Evolutionary conservation across 1,140 invertebrate species (phyloP).

Genomic region (Adoxophyes honmai): DNA sequence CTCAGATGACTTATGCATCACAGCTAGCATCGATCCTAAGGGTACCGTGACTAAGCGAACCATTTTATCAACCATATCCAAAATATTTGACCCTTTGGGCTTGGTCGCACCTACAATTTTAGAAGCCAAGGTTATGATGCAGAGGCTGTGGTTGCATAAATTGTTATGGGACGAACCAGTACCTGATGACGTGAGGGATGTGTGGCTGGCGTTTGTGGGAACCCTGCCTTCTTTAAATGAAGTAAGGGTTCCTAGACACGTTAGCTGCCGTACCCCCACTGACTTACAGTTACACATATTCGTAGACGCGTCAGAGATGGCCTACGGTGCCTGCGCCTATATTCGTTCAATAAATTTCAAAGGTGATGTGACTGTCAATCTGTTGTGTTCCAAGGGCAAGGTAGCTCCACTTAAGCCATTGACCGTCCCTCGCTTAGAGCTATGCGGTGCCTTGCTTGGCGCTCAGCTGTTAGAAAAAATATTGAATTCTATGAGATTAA

Average conservation of each 20-base stretch:
- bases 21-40: background rate
- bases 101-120: background rate
- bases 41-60: background rate
- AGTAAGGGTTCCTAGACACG: background rate
- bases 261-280: background rate
- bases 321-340: conserved; percentile 38
- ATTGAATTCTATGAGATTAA: background rate
- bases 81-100: conserved; percentile 12
- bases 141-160: background rate
- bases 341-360: conserved; percentile 12
- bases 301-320: background rate
- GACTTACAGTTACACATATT: no score
- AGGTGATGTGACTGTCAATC: background rate
- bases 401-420: background rate
- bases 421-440: background rate
- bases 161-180: background rate
- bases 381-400: background rate
- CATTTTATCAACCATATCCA: background rate
- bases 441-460: background rate
- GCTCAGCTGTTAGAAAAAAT: background rate
- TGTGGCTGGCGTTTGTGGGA: background rate
- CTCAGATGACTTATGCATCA: background rate
- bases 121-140: no score
- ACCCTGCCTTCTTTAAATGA: background rate
- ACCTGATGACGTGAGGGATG: background rate